Conservation (phyloP, 1,140 invertebrate genomes). For the Phymastichus coffea region DNA sequence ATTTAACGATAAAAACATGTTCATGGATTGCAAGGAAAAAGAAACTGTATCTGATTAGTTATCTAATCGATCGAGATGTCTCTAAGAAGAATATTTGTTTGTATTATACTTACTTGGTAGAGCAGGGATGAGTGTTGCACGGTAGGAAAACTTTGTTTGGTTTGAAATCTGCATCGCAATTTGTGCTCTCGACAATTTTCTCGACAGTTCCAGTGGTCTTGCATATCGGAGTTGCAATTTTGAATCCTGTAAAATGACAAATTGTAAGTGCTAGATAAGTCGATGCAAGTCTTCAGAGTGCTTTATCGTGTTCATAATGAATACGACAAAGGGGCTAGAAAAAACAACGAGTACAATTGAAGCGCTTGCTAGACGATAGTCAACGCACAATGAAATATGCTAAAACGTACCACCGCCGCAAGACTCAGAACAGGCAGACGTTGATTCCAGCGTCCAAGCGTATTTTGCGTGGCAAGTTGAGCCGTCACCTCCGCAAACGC, state of each 20-base stretch:
- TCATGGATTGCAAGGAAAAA: too few species aligned
- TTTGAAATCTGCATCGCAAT: conserved; percentile 75
- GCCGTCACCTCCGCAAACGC: conserved; percentile 87
- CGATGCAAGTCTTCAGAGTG: too few species aligned
- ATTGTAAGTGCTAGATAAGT: not conserved
- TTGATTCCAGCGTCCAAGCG: conserved; percentile 79
- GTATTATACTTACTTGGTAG: conserved; percentile 73
- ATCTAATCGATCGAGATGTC: too few species aligned
- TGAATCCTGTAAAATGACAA: conserved; percentile 67
- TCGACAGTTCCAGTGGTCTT: conserved; percentile 70
- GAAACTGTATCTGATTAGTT: too few species aligned
- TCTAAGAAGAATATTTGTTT: too few species aligned
- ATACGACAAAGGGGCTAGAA: too few species aligned
- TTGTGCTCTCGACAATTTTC: conserved; percentile 73
- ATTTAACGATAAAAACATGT: too few species aligned
- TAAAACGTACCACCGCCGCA: conserved; percentile 84
- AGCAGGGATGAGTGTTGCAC: conserved; percentile 84
- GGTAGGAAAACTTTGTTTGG: conserved; percentile 73
- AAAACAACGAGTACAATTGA: too few species aligned
- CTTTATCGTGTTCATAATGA: too few species aligned
- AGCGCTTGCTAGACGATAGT: too few species aligned
- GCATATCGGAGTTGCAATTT: conserved; percentile 78
- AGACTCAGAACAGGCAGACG: conserved; percentile 80
- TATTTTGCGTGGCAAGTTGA: conserved; percentile 78
- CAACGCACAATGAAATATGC: not conserved